These are phyloP conservation scores for Laothoe populi DNA, from an alignment of 2,888 invertebrate genomes.

Conservation along the genomic window DNA sequence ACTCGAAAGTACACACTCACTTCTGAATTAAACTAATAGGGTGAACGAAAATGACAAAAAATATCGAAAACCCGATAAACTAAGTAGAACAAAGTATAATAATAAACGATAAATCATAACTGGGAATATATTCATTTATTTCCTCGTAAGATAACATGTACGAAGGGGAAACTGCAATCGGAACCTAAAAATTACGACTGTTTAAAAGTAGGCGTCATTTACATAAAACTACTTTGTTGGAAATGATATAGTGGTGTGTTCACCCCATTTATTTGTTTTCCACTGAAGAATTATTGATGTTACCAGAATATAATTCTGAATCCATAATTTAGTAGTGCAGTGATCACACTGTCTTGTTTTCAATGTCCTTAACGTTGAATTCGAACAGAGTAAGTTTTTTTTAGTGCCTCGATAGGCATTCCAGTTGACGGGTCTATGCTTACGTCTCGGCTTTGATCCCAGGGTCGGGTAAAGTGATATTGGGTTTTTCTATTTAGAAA, in stretches of 20 bases:
- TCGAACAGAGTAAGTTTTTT: background rate
- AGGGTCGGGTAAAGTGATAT: too few relatives aligned
- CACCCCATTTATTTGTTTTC: constrained; percentile 68
- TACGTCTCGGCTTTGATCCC: too few relatives aligned
- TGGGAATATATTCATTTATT: constrained; percentile 78
- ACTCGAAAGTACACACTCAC: constrained; percentile 26
- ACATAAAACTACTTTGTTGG: constrained; percentile 81
- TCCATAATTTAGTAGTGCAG: background rate
- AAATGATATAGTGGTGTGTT: constrained; percentile 69
- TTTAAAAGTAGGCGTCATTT: constrained; percentile 83
- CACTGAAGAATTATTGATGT: constrained; percentile 42
- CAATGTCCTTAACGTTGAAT: background rate
- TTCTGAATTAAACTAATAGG: constrained; percentile 36
- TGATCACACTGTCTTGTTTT: too few relatives aligned
- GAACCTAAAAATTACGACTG: constrained; percentile 84
- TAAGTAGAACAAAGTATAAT: constrained; percentile 49
- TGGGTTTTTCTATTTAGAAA: too few relatives aligned
- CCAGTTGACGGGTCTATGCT: too few relatives aligned
- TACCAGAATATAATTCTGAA: constrained; percentile 7
- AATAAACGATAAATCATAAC: constrained; percentile 73
- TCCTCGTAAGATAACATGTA: constrained; percentile 76
- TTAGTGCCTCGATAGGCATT: too few relatives aligned
- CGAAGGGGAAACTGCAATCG: constrained; percentile 77
- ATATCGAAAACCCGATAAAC: constrained; percentile 42
- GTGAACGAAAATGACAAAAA: constrained; percentile 32